Conservation (phyloP, 2,797 vertebrate genomes). For the Thripadectes ignobilis region DNA sequence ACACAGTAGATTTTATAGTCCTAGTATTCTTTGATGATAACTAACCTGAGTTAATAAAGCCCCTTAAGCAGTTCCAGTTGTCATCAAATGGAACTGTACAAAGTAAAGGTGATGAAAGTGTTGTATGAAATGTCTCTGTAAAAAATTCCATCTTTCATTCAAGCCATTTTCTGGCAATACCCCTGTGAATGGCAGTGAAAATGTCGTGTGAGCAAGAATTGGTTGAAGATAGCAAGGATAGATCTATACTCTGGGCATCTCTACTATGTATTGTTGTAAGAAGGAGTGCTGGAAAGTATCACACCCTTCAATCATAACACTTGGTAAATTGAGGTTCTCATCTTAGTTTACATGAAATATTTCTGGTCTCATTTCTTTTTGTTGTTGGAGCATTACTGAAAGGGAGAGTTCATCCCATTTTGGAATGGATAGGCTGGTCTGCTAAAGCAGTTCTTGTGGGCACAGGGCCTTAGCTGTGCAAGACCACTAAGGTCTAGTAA, state of each 20-base stretch:
- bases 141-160: constrained; percentile 9
- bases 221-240: neutral
- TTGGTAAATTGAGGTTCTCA: neutral
- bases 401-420: neutral
- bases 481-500: neutral
- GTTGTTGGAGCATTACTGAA: neutral
- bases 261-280: neutral
- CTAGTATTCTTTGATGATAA: constrained; percentile 1
- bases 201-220: constrained; percentile 20
- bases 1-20: neutral
- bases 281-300: neutral
- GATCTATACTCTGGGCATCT: neutral
- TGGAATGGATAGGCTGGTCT: neutral
- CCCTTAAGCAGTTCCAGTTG: constrained; percentile 21
- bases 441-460: neutral
- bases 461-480: neutral
- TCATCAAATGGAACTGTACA: constrained; percentile 20
- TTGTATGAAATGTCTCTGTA: neutral
- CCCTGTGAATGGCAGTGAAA: neutral
- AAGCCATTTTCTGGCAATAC: neutral
- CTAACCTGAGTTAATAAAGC: neutral
- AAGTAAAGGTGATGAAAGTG: constrained; percentile 40
- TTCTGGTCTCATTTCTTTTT: neutral
- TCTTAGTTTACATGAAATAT: neutral
- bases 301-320: neutral